Conservation (phyloP, 1,140 invertebrate genomes). For the Goniozus legneri region DNA sequence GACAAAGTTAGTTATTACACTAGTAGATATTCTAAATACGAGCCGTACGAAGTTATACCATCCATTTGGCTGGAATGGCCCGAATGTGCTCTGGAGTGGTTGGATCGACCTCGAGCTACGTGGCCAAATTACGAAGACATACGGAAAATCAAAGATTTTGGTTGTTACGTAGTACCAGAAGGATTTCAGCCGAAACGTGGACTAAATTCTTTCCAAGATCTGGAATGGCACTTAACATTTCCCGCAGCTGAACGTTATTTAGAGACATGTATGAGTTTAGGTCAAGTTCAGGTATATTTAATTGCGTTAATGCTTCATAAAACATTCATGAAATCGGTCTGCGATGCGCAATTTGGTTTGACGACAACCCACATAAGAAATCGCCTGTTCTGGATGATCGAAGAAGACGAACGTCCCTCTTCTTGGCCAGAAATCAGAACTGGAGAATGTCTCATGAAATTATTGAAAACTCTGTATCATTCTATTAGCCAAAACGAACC, state of each 20-base stretch:
- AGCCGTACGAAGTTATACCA: constrained; percentile 61
- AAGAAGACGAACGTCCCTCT: constrained; percentile 59
- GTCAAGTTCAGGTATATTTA: constrained; percentile 66
- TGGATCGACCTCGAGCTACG: constrained; percentile 56
- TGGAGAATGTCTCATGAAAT: constrained; percentile 62
- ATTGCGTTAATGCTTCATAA: constrained; percentile 64
- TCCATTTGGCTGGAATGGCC: constrained; percentile 66
- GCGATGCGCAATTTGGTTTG: constrained; percentile 57
- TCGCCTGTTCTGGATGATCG: constrained; percentile 75
- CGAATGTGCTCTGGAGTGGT: constrained; percentile 62
- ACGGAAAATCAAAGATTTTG: constrained; percentile 62
- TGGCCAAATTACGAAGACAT: constrained; percentile 68
- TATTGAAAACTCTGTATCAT: constrained; percentile 56
- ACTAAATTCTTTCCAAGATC: constrained; percentile 57
- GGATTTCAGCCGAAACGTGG: constrained; percentile 59
- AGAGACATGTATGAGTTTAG: constrained; percentile 65
- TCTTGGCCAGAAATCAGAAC: constrained; percentile 69
- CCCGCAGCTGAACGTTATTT: constrained; percentile 70
- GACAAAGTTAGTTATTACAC: constrained; percentile 38
- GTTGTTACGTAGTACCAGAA: constrained; percentile 67
- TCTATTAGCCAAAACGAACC: constrained; percentile 57
- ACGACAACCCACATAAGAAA: constrained; percentile 67
- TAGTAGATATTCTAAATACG: constrained; percentile 34
- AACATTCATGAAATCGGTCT: constrained; percentile 62
- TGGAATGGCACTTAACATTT: constrained; percentile 74